These are phyloP conservation scores for Sebastes glaucus DNA, from an alignment of 2,797 vertebrate species.

Conservation along the genomic window DNA sequence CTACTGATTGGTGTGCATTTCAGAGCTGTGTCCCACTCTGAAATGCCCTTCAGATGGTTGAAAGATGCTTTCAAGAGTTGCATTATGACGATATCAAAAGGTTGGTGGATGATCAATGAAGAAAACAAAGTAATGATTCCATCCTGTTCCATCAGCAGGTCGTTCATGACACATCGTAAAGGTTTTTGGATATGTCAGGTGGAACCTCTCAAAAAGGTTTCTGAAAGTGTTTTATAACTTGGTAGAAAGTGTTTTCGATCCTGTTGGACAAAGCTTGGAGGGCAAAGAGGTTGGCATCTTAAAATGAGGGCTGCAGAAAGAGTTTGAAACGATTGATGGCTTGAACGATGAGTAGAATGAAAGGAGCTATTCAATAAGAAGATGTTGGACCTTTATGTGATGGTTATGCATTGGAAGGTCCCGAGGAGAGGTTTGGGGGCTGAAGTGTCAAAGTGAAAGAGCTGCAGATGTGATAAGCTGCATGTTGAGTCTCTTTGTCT, in stretches of 20 bases:
- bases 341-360: not conserved
- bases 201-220: not conserved
- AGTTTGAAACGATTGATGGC: not conserved
- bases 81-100: not conserved
- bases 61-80: not conserved
- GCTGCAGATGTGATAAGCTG: not conserved
- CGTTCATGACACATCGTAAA: not conserved
- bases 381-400: not conserved
- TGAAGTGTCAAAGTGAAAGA: not conserved
- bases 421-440: not conserved
- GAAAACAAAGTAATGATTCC: slow-evolving; percentile 7
- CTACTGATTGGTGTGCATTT: too few relatives aligned
- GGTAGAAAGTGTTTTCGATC: not conserved
- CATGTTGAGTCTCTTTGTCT: not conserved
- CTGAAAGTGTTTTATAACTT: not conserved
- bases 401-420: not conserved
- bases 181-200: not conserved
- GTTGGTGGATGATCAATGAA: not conserved
- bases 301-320: not conserved
- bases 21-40: not conserved
- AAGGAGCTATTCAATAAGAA: not conserved
- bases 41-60: not conserved
- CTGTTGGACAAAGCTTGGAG: not conserved
- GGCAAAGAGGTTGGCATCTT: not conserved
- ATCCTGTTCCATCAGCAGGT: not conserved